A percentile compares a stretch with the other conserved stretches of the same genome.
Evolutionary conservation across 2,888 invertebrate species (phyloP).

Genomic region (Melanostoma mellinum): DNA sequence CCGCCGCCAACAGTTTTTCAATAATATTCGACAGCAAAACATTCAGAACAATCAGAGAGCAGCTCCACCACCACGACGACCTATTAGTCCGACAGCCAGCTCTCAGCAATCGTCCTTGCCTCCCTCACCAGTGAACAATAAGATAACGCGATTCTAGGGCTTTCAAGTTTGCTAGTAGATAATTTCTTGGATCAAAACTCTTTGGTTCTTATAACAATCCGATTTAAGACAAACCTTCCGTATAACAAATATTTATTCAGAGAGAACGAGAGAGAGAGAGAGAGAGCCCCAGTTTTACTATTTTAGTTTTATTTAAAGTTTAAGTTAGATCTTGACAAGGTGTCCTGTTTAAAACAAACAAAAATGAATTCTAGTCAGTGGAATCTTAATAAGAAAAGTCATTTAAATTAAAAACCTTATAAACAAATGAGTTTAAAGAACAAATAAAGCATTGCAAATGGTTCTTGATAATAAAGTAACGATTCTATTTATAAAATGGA

Average conservation of each 20-base stretch:
- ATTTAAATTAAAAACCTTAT: no score
- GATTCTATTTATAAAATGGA: constrained; percentile 14
- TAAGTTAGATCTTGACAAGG: constrained; percentile 23
- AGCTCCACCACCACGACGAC: constrained; percentile 76
- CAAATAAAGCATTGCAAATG: neutral
- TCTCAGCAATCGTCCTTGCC: constrained; percentile 80
- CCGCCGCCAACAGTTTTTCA: constrained; percentile 80
- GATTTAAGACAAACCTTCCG: no score
- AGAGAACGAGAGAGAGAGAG: no score
- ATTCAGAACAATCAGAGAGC: constrained; percentile 79
- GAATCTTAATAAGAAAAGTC: no score
- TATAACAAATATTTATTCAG: no score
- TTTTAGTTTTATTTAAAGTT: neutral
- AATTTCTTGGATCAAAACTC: neutral
- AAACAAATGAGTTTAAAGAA: neutral
- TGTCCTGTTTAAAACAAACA: constrained; percentile 25
- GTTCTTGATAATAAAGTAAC: constrained; percentile 7
- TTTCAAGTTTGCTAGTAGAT: neutral
- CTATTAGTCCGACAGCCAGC: constrained; percentile 77
- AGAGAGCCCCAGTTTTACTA: no score
- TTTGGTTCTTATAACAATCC: no score
- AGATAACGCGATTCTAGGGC: constrained; percentile 81
- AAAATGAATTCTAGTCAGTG: constrained; percentile 53
- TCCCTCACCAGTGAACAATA: constrained; percentile 79
- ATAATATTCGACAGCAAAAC: constrained; percentile 81